Conservation (phyloP, 2,797 vertebrate genomes). For the Etheostoma nigrum region DNA sequence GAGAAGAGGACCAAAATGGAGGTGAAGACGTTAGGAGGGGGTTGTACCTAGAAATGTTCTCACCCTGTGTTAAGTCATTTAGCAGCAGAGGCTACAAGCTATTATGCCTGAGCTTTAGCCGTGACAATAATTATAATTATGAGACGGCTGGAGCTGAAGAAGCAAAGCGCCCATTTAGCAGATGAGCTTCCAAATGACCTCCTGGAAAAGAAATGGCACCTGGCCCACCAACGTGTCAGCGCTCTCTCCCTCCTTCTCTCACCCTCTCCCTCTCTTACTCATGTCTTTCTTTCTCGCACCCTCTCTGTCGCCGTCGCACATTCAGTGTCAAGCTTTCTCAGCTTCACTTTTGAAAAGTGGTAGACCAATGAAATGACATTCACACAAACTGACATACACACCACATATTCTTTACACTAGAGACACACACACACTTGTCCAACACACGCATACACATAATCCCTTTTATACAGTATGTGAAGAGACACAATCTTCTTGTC, state of each 20-base stretch:
- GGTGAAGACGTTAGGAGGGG: conserved; percentile 9
- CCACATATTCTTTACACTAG: conserved; percentile 21
- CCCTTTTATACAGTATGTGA: conserved; percentile 10
- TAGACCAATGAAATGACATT: conserved; percentile 38
- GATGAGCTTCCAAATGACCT: conserved; percentile 74
- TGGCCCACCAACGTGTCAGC: conserved; percentile 66
- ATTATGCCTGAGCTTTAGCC: conserved; percentile 66
- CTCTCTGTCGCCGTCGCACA: conserved; percentile 35
- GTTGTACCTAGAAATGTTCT: conserved; percentile 63
- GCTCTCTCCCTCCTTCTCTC: conserved; percentile 15
- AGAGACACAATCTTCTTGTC: conserved; percentile 13
- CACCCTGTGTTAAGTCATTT: conserved; percentile 71
- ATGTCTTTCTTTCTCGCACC: conserved; percentile 30
- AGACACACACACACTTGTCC: background rate
- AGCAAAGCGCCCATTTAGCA: conserved; percentile 75
- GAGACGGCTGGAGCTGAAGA: conserved; percentile 61
- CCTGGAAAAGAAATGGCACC: conserved; percentile 57
- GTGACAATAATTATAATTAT: conserved; percentile 81
- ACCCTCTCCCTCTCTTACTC: conserved; percentile 2
- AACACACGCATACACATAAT: conserved; percentile 6
- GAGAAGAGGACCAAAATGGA: background rate
- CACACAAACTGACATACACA: background rate
- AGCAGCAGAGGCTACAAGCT: conserved; percentile 69
- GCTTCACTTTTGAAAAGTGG: conserved; percentile 50
- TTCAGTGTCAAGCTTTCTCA: conserved; percentile 43